Base-by-base conservation (phyloP, 2,797 vertebrate genomes). In the Microtus agrestis region DNA sequence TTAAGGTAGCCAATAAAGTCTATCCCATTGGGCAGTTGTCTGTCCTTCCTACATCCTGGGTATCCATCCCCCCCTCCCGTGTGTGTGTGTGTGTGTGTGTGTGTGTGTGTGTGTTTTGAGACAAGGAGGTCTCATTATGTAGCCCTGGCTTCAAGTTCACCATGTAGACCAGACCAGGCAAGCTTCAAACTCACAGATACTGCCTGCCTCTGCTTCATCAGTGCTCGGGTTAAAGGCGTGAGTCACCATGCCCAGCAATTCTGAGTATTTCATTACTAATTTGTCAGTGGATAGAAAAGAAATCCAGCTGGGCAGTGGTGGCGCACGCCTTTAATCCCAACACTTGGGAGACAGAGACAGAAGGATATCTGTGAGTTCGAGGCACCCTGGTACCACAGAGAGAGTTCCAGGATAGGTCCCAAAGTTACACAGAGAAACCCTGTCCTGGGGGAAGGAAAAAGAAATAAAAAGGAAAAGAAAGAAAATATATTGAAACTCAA, bases 401-500 rank as follows among this genome's bases (percentile, higher is more conserved):
- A 56, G 54, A 56, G 54, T 56, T 56, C 54, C 19, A 56, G 54
- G 54, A 56, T 56, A 56, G 54, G 19, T 19, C 54, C 54, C 54
- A 56, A 56, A 56, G 54, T 19, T 56, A 56, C 54, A 56, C 54
- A 56, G 17, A 56, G 54, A 56, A 21, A 56, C 54, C 19, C 54
- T 56, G 19, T 56, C 17, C 19, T 56, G 5, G 15, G 14, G 5
- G 19, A 5, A 19, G 54, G 5, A 56, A 56, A 54, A 56, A 56
- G 2, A 56, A 56, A 56, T 15, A 6, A 56, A 56, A 21, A 56
- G 54, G 19, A 56, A 56, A 56, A 54, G 15, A 54, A 54, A 92
- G 77, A 59, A 87, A 94, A 96, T 46, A 91, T 6, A 96, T 3
- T 69, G 31, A 91, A 85, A 61, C 19, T 89, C 59, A 97, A 89